Evolutionary conservation across 1,140 invertebrate species (phyloP), one percentile per base, ranked within the genome.

Genomic region (Pseudobourletiella spinata): DNA sequence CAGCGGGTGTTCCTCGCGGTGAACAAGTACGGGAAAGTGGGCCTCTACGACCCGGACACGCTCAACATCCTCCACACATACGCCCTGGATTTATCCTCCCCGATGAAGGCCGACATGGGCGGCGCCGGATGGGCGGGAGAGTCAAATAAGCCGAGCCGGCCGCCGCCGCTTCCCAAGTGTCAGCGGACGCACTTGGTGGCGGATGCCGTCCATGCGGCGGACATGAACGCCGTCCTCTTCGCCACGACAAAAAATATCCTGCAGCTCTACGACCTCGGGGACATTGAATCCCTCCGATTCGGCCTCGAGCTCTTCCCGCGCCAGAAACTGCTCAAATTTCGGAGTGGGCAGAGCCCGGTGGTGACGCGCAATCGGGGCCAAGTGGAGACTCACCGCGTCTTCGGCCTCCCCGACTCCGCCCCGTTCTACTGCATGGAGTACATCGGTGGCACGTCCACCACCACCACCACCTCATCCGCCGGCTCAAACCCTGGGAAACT

Each of bases 21-120:
- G 4, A 67, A 63, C 42, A 70, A 70, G 46, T 70, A 59, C 48
- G 68, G 68, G 4, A 67, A 67, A 46, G 59, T 70, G 6, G 68
- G 68, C 0, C 28, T 70, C 18, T 70, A 70, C 57, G 50, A 70
- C 24, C 57, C 63, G 2, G 43, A 30, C 11, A 63, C 50, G 35
- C 61, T 67, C 25, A 60, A 26, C 14, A 25, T 63, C 1, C 20
- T 65, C n/a, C 57, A 58, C 30, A 65, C 68, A 8, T 70, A 67
- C 25, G 20, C 59, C n/a, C 52, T 70, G 14, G 68, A 70, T 46
- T 35, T 69, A 1, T 61, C 64, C 30, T 54, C 64, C n/a, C 66
- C 66, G 39, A 57, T 67, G 59, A 55, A 39, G 16, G 35, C 60
- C 8, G 51, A 62, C 30, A 58, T 64, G 52, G 8, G 8, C 8